These are phyloP conservation scores for Mionectes olivaceus DNA, from an alignment of 2,797 vertebrate genomes.

Conservation along the genomic window DNA sequence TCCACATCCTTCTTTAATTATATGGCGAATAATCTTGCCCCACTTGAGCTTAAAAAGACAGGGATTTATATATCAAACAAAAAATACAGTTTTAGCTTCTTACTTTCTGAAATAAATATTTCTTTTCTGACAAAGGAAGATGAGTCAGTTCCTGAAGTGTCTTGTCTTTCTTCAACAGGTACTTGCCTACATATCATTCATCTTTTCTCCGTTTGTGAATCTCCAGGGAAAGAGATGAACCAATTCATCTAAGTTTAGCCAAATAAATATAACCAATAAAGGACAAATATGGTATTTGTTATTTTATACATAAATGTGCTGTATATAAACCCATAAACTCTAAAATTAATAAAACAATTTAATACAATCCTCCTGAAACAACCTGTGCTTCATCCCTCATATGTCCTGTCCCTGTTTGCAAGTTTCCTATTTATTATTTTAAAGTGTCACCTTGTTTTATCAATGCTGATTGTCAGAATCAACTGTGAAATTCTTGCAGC, in stretches of 20 bases:
- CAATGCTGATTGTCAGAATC: not conserved
- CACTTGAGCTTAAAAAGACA: constrained; percentile 2
- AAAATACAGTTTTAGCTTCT: not conserved
- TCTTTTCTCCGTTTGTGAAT: constrained; percentile 3
- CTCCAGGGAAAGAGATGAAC: not conserved
- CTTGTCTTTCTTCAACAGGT: constrained; percentile 7
- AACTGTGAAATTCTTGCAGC: not conserved
- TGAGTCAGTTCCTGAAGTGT: not conserved
- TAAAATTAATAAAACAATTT: not conserved
- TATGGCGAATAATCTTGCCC: constrained; percentile 31
- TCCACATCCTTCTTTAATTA: constrained; percentile 46
- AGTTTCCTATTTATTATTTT: not conserved
- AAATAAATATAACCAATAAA: constrained; percentile 5
- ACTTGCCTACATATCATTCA: not conserved
- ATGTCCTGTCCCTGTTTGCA: not conserved
- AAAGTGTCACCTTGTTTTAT: not conserved
- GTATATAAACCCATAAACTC: not conserved
- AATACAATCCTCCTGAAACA: not conserved
- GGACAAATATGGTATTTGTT: not conserved
- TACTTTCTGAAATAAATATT: constrained; percentile 45
- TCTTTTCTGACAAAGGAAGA: constrained; percentile 26
- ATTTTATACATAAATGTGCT: not conserved
- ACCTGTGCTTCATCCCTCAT: not conserved
- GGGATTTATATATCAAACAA: constrained; percentile 27
- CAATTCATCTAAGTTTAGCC: constrained; percentile 10